Evolutionary conservation across 2,888 invertebrate genomes (phyloP).

Genomic region (Hydropsyche betteni): DNA sequence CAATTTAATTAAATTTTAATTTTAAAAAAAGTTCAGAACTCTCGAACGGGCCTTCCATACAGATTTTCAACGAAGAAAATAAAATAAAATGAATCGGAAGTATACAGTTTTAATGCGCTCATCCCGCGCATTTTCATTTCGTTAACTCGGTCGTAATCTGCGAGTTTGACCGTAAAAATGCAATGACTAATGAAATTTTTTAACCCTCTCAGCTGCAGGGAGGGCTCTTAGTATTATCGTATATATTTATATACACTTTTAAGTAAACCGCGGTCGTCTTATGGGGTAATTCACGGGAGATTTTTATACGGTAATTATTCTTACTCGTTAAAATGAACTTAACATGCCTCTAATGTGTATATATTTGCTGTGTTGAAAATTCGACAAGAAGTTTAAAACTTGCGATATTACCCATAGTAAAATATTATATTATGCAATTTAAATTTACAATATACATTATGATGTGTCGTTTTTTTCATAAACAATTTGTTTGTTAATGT

Average conservation of each 20-base stretch:
- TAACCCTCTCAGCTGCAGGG: not conserved
- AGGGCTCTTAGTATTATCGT: not conserved
- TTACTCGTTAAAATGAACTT: not conserved
- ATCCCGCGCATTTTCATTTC: not conserved
- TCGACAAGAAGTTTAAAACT: no score
- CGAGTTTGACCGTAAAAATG: not conserved
- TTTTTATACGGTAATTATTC: conserved; percentile 7
- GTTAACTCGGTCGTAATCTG: conserved; percentile 9
- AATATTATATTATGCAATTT: no score
- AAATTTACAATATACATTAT: no score
- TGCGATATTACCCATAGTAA: no score
- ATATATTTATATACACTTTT: not conserved
- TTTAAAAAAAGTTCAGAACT: no score
- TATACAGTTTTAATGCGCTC: not conserved
- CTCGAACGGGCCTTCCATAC: no score
- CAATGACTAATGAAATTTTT: not conserved
- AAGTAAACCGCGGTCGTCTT: not conserved
- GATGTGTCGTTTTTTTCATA: no score
- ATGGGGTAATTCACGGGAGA: conserved; percentile 10
- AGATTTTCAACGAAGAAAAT: no score
- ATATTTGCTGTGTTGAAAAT: no score
- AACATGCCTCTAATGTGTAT: not conserved
- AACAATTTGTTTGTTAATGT: no score
- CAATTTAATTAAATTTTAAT: no score
- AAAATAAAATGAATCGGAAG: no score